These are phyloP conservation scores for Epizoanthus fatuus DNA, from an alignment of 92 coral and sea anemone genomes.

Conservation along the genomic window DNA sequence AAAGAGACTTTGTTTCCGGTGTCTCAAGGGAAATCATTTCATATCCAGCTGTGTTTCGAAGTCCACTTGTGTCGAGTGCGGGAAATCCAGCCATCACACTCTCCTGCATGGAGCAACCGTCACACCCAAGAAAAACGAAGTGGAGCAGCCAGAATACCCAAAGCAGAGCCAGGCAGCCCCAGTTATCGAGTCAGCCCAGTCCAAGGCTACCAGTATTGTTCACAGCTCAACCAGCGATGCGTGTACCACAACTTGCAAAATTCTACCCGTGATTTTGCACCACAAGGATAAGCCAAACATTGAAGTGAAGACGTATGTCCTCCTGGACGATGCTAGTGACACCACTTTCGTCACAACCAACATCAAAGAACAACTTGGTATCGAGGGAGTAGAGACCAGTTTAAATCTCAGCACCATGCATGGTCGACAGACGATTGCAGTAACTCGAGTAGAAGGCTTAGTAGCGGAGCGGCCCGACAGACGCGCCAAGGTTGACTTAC, in stretches of 20 bases:
- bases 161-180: constrained; percentile 3
- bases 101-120: constrained; percentile 69
- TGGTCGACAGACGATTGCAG: constrained; percentile 22
- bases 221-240: constrained; percentile 19
- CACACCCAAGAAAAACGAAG: constrained; percentile 24
- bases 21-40: constrained; percentile 66
- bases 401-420: constrained; percentile 55
- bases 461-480: constrained; percentile 39
- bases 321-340: constrained; percentile 67
- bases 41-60: constrained; percentile 55
- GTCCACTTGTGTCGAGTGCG: constrained; percentile 65
- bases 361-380: constrained; percentile 18
- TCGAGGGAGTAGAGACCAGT: constrained; percentile 32
- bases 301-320: constrained; percentile 41
- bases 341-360: constrained; percentile 46
- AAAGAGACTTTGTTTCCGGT: constrained; percentile 73
- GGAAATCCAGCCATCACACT: constrained; percentile 72
- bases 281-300: constrained; percentile 55
- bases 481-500: constrained; percentile 45
- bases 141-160: constrained; percentile 13
- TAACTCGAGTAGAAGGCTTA: constrained; percentile 19
- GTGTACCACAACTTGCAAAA: constrained; percentile 34
- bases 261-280: constrained; percentile 57
- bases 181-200: constrained; percentile 10
- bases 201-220: constrained; percentile 27